Conservation (phyloP, 2,113 vertebrate species). For the Hypanus sabinus region DNA sequence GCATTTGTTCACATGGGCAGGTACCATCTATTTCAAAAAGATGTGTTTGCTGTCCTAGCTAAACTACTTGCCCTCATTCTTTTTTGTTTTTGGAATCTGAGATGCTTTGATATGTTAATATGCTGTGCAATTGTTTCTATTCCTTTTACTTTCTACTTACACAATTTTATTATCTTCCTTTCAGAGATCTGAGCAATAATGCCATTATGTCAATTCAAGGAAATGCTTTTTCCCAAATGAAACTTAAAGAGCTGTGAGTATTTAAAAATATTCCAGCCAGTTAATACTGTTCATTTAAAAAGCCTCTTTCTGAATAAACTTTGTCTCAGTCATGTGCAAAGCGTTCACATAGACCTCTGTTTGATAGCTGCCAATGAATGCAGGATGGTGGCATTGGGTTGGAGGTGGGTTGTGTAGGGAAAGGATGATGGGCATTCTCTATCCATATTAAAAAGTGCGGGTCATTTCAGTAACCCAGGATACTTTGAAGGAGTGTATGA, state of each 20-base stretch:
- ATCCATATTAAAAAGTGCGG: neutral
- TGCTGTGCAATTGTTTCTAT: neutral
- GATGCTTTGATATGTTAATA: slow-evolving; percentile 22
- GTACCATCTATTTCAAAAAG: neutral
- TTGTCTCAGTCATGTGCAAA: neutral
- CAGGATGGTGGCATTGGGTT: neutral
- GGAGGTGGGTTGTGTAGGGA: neutral
- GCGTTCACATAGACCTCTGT: neutral
- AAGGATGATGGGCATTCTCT: neutral
- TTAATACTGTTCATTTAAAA: slow-evolving; percentile 10
- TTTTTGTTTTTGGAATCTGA: neutral
- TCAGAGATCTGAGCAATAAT: slow-evolving; percentile 70
- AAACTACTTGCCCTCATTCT: neutral
- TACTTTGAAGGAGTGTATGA: neutral
- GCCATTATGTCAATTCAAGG: slow-evolving; percentile 70
- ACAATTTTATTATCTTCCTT: slow-evolving; percentile 45
- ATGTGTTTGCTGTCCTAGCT: neutral
- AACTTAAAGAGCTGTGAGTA: slow-evolving; percentile 70
- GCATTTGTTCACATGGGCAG: neutral
- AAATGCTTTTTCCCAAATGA: slow-evolving; percentile 62
- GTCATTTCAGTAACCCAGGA: neutral
- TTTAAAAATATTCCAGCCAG: neutral
- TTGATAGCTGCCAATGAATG: neutral
- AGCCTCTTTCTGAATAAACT: neutral
- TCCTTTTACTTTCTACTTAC: neutral